Evolutionary conservation across 2,797 vertebrate genomes (phyloP).

Genomic region (Pangasius krempfi): DNA sequence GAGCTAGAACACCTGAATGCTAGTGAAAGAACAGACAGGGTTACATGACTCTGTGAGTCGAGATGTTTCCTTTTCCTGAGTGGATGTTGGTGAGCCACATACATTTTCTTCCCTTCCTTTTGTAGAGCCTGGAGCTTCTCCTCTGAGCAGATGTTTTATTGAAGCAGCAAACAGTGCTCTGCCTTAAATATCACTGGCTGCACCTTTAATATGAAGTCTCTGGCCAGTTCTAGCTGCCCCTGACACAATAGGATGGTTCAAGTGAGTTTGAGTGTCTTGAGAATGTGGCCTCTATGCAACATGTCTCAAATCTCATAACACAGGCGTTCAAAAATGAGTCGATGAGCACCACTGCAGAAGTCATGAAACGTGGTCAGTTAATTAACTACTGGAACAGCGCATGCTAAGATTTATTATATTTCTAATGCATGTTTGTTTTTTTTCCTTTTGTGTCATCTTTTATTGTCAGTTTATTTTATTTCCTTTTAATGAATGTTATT

Average conservation of each 20-base stretch:
- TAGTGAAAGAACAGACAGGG: not conserved
- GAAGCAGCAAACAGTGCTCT: not conserved
- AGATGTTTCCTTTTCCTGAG: not conserved
- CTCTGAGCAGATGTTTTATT: conserved; percentile 1
- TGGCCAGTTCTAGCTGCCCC: not conserved
- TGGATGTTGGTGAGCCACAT: not conserved
- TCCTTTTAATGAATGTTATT: not conserved
- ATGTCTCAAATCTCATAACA: not conserved
- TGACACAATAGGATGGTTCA: not conserved
- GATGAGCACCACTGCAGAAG: not conserved
- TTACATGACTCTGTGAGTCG: not conserved
- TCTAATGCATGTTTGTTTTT: not conserved
- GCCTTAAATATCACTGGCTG: not conserved
- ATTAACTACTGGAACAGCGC: not conserved
- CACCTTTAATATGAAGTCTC: not conserved
- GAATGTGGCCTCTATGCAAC: not conserved
- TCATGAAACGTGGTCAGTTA: not conserved
- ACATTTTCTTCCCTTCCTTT: not conserved
- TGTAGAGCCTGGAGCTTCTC: not conserved
- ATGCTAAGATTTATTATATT: not conserved
- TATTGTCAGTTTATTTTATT: not conserved
- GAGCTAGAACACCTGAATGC: not conserved
- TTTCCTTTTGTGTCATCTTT: not conserved
- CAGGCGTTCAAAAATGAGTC: not conserved
- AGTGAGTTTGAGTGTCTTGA: not conserved